phyloP scores from a whole-genome alignment of 2,797 vertebrate species.

The Diceros bicornis region DNA sequence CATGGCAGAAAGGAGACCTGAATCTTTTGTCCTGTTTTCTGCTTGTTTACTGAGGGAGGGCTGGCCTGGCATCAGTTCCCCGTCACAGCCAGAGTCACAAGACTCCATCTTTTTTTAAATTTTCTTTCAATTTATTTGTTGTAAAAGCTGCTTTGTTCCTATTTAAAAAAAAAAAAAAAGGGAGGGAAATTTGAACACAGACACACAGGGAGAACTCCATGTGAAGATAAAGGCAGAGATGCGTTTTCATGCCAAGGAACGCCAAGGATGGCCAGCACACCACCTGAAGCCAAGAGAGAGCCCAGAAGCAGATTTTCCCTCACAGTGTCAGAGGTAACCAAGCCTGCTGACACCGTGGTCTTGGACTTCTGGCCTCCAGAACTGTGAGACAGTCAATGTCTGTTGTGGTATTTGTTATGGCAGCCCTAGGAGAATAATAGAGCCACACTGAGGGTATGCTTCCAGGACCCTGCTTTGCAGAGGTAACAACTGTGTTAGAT shows the following conservation, averaged over 20 bases:
- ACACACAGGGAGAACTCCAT: background rate
- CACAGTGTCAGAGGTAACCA: fast-evolving
- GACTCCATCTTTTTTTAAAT: background rate
- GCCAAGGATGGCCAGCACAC: background rate
- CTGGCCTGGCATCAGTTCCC: background rate
- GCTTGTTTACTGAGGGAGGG: too few species aligned
- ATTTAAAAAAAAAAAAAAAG: too few species aligned
- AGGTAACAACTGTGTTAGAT: fast-evolving
- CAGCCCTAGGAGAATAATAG: background rate
- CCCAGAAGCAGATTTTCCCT: fast-evolving
- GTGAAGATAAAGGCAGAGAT: background rate
- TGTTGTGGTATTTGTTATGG: fast-evolving
- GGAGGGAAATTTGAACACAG: background rate
- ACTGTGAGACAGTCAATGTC: fast-evolving
- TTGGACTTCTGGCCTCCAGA: background rate
- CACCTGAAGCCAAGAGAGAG: fast-evolving
- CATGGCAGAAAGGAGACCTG: background rate
- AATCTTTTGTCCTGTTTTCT: too few species aligned
- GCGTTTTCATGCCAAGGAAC: fast-evolving
- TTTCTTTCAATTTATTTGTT: background rate
- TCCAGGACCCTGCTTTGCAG: fast-evolving
- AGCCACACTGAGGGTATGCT: fast-evolving
- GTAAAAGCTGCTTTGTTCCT: too few species aligned
- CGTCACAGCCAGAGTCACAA: background rate
- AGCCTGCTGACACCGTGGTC: fast-evolving